phyloP scores from a whole-genome alignment of 2,888 invertebrate species.

The Drosophila bunnanda region DNA sequence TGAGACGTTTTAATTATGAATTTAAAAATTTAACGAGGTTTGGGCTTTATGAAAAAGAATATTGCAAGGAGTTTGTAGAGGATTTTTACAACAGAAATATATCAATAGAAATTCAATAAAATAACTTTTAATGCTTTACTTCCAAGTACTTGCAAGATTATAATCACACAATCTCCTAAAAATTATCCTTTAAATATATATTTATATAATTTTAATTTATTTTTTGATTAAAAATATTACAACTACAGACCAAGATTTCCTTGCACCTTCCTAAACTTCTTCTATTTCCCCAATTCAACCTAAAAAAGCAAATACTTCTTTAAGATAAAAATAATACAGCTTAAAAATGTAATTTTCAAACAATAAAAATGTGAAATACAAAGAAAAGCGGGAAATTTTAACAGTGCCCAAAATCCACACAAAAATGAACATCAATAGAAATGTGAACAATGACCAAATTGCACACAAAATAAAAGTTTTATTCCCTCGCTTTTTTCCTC shows the following conservation, averaged over 20 bases:
- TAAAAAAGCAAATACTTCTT: not conserved
- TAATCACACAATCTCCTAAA: too few relatives aligned
- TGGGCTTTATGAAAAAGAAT: not conserved
- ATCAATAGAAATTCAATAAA: too few relatives aligned
- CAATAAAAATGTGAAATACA: conserved; percentile 25
- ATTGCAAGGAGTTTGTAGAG: not conserved
- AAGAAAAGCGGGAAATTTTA: conserved; percentile 45
- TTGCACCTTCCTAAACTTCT: not conserved
- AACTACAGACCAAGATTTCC: not conserved
- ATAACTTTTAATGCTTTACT: too few relatives aligned
- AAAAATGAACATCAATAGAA: conserved; percentile 28
- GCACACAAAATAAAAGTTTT: conserved; percentile 37
- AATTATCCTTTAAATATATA: too few relatives aligned
- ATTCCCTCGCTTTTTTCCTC: conserved; percentile 17
- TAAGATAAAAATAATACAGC: not conserved
- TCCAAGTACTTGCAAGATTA: too few relatives aligned
- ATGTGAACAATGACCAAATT: conserved; percentile 42
- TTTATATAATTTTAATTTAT: not conserved
- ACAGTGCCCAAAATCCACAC: not conserved
- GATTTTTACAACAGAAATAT: not conserved
- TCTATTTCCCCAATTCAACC: too few relatives aligned
- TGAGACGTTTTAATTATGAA: not conserved
- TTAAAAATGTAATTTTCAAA: conserved; percentile 2
- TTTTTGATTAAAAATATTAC: not conserved
- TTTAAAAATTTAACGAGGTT: not conserved